These are phyloP conservation scores for Drosophila guanche DNA, from an alignment of 1,140 invertebrate genomes.

Conservation along the genomic window DNA sequence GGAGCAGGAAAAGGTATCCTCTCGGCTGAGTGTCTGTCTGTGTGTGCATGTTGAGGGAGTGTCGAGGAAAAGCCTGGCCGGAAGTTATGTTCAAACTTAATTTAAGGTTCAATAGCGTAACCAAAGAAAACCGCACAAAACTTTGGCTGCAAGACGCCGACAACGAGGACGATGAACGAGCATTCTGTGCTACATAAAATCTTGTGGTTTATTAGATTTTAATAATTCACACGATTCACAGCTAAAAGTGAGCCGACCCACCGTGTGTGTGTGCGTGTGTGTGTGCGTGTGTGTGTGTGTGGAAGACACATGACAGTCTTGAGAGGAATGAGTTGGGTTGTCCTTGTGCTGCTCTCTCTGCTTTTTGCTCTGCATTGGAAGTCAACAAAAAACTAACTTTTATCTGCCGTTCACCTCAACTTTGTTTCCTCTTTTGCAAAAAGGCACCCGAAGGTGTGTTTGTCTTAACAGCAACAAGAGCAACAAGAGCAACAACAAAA, in stretches of 20 bases:
- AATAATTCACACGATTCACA: constrained; percentile 81
- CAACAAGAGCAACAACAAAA: constrained; percentile 59
- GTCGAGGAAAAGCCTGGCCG: constrained; percentile 35
- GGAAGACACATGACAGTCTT: constrained; percentile 71
- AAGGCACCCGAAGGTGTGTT: constrained; percentile 76
- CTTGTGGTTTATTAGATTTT: constrained; percentile 84
- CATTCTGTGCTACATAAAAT: constrained; percentile 81
- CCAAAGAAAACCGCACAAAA: constrained; percentile 81
- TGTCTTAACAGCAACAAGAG: constrained; percentile 48
- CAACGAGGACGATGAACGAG: constrained; percentile 56
- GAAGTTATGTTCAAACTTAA: constrained; percentile 83
- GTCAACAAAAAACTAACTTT: constrained; percentile 79
- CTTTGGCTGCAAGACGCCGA: constrained; percentile 58
- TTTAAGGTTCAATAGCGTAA: constrained; percentile 83
- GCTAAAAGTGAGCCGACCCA: no score
- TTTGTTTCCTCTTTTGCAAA: constrained; percentile 42
- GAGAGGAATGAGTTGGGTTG: neutral
- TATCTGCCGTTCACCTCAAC: constrained; percentile 52
- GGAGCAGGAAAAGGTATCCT: constrained; percentile 62
- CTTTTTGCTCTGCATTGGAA: constrained; percentile 61
- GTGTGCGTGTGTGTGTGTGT: constrained; percentile 13
- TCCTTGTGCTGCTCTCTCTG: neutral
- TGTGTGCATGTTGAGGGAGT: constrained; percentile 27
- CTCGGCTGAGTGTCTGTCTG: constrained; percentile 19
- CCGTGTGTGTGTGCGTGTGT: constrained; percentile 4